A percentile compares a stretch with the other conserved stretches of the same genome.
These are phyloP conservation scores for Emys orbicularis DNA, from an alignment of 2,797 vertebrate species.

Conservation along the genomic window DNA sequence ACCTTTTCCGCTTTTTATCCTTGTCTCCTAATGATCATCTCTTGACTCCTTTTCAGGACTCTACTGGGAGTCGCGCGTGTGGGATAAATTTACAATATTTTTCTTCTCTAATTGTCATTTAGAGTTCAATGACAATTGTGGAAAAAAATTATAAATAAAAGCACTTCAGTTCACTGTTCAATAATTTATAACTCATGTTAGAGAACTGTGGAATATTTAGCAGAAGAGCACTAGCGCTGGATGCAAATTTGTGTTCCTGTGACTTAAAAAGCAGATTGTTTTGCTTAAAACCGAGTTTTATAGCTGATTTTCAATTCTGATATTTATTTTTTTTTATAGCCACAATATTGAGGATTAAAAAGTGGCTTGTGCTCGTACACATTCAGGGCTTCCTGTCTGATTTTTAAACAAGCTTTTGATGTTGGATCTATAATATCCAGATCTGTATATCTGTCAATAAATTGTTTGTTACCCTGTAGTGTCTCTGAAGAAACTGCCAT, in stretches of 20 bases:
- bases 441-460: neutral
- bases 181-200: neutral
- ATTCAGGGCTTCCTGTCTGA: neutral
- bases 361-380: neutral
- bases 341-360: neutral
- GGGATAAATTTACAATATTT: neutral
- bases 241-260: neutral
- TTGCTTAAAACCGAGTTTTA: neutral
- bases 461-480: neutral
- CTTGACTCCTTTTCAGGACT: neutral
- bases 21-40: neutral
- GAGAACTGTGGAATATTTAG: neutral
- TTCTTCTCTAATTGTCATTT: neutral
- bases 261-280: neutral
- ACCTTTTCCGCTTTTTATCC: neutral
- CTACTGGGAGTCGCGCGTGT: neutral
- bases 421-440: neutral
- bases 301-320: neutral
- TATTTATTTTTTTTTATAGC: neutral
- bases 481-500: neutral
- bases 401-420: neutral
- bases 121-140: neutral
- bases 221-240: neutral
- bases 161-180: neutral
- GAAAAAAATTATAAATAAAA: neutral